These are phyloP conservation scores for Monarcha castaneiventris DNA, from an alignment of 2,113 vertebrate genomes.

Conservation along the genomic window DNA sequence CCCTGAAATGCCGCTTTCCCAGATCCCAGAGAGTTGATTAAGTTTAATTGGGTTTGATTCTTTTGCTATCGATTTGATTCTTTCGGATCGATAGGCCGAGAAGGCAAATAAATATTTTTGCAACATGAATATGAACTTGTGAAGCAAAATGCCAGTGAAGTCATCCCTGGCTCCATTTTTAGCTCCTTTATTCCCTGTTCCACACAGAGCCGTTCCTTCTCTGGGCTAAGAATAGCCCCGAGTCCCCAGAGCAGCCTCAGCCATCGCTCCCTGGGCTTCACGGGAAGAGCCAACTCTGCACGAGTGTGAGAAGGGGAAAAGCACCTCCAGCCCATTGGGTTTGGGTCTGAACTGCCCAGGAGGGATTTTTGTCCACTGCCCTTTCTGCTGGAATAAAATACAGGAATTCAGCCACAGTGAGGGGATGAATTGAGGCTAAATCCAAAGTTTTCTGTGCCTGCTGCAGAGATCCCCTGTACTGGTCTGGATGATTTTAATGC, in stretches of 20 bases:
- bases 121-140: neutral
- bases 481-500: too few relatives aligned
- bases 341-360: neutral
- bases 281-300: neutral
- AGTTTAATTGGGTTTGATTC: neutral
- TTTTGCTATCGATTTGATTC: neutral
- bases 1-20: neutral
- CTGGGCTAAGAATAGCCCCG: slow-evolving; percentile 53
- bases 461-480: rapidly evolving
- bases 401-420: neutral
- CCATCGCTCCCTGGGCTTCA: neutral
- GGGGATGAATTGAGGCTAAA: neutral
- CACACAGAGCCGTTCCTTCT: slow-evolving; percentile 29
- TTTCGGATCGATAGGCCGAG: neutral
- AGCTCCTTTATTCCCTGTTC: slow-evolving; percentile 41
- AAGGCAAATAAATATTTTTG: slow-evolving; percentile 10
- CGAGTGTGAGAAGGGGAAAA: neutral
- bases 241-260: slow-evolving; percentile 31
- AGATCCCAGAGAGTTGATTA: neutral
- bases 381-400: neutral
- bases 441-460: neutral
- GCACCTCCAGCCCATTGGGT: neutral
- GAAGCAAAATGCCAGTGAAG: slow-evolving; percentile 16
- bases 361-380: neutral
- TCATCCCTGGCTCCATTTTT: neutral